phyloP scores from a whole-genome alignment of 2,113 vertebrate genomes.

The Bos indicus region DNA sequence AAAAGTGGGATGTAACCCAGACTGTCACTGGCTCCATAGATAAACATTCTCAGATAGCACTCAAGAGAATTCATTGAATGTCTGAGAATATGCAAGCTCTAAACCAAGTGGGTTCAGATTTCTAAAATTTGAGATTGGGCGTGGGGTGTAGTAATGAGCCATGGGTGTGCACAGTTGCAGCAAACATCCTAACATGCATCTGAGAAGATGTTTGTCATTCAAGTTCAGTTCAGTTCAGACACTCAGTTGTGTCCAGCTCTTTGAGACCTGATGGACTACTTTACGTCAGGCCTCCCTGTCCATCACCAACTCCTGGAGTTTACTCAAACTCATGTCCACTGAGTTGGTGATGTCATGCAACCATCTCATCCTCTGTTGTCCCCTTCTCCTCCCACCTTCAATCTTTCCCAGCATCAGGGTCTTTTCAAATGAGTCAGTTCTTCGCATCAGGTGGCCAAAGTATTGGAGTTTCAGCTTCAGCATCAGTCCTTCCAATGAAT shows the following conservation, averaged over 20 bases:
- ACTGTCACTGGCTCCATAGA: not conserved
- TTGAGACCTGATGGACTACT: not conserved
- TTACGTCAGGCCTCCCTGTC: not conserved
- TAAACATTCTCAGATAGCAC: constrained; percentile 19
- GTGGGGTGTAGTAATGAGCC: not conserved
- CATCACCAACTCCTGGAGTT: not conserved
- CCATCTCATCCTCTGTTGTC: not conserved
- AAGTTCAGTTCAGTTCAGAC: not conserved
- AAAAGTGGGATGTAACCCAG: not conserved
- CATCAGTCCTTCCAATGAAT: not conserved
- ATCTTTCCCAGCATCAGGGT: not conserved
- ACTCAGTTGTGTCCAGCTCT: not conserved
- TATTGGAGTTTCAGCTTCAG: not conserved
- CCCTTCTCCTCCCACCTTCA: not conserved
- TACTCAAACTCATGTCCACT: not conserved
- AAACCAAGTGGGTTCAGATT: constrained; percentile 54
- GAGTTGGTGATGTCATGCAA: not conserved
- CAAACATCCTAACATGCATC: not conserved
- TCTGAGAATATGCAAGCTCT: constrained; percentile 26
- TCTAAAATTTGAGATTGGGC: not conserved
- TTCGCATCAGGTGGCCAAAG: not conserved
- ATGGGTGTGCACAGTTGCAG: not conserved
- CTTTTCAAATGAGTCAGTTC: not conserved
- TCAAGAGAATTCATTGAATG: constrained; percentile 25
- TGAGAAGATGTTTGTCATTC: not conserved